Conservation (phyloP, 1,140 invertebrate genomes). For the Rhopalosiphum maidis region DNA sequence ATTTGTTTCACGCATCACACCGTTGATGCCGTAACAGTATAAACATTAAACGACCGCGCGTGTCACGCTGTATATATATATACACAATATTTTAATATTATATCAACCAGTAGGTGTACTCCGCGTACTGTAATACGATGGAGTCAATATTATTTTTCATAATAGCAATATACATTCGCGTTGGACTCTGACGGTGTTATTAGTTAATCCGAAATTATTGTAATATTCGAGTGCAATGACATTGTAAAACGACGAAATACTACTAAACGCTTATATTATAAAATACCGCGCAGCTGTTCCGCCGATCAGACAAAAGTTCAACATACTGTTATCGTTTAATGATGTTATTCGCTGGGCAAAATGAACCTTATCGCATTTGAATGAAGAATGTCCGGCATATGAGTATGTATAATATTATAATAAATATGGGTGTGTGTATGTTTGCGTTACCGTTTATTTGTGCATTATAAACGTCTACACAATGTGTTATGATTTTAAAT, state of each 20-base stretch:
- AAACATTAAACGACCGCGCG: background rate
- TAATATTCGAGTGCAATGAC: constrained; percentile 12
- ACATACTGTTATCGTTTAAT: constrained; percentile 45
- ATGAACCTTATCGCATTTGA: constrained; percentile 32
- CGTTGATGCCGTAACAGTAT: background rate
- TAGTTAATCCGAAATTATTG: constrained; percentile 16
- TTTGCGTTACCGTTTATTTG: background rate
- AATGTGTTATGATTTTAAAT: background rate
- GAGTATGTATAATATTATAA: background rate
- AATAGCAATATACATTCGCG: background rate
- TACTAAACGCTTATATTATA: background rate
- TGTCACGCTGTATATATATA: background rate
- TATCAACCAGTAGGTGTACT: background rate
- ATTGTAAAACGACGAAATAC: background rate
- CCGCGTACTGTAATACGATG: background rate
- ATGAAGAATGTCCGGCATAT: constrained; percentile 39
- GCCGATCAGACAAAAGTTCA: constrained; percentile 50
- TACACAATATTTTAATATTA: background rate
- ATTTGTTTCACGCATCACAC: background rate
- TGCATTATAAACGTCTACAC: background rate
- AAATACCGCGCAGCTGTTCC: constrained; percentile 27
- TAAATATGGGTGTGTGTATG: background rate
- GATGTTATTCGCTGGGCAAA: constrained; percentile 17
- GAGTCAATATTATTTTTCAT: background rate
- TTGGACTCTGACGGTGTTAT: background rate